Evolutionary conservation across 2,888 invertebrate genomes (phyloP).

Genomic region (Mamestra brassicae): DNA sequence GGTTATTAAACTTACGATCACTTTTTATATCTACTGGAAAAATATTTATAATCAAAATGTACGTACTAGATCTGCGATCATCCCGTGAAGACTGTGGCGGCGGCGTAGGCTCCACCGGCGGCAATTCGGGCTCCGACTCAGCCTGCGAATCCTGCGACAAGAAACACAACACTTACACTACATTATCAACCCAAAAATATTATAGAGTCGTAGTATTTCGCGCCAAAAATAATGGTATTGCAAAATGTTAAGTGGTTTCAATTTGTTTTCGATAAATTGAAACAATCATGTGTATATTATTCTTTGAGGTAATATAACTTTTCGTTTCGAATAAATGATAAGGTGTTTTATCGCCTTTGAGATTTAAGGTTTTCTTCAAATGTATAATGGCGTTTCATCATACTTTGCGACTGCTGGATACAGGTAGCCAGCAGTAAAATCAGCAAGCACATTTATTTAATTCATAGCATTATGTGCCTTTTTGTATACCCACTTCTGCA

Average conservation of each 20-base stretch:
- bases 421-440: neutral
- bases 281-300: slow-evolving; percentile 14
- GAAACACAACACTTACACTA: slow-evolving; percentile 65
- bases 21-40: no score
- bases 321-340: slow-evolving; percentile 18
- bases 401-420: neutral
- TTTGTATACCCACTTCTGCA: neutral
- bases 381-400: neutral
- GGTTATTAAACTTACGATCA: no score
- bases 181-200: slow-evolving; percentile 17
- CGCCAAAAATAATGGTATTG: neutral
- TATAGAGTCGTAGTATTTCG: neutral
- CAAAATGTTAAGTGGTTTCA: slow-evolving; percentile 19
- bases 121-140: slow-evolving; percentile 88
- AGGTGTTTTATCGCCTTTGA: slow-evolving; percentile 24
- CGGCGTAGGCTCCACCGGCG: slow-evolving; percentile 78
- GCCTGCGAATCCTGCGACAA: slow-evolving; percentile 88
- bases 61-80: slow-evolving; percentile 73
- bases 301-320: neutral
- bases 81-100: slow-evolving; percentile 65
- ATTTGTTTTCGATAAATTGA: slow-evolving; percentile 34
- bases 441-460: neutral
- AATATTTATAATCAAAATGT: neutral
- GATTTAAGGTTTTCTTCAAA: no score
- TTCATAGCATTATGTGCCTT: neutral